Evolutionary conservation across 2,113 vertebrate species (phyloP).

Genomic region (Grammomys dolichurus): DNA sequence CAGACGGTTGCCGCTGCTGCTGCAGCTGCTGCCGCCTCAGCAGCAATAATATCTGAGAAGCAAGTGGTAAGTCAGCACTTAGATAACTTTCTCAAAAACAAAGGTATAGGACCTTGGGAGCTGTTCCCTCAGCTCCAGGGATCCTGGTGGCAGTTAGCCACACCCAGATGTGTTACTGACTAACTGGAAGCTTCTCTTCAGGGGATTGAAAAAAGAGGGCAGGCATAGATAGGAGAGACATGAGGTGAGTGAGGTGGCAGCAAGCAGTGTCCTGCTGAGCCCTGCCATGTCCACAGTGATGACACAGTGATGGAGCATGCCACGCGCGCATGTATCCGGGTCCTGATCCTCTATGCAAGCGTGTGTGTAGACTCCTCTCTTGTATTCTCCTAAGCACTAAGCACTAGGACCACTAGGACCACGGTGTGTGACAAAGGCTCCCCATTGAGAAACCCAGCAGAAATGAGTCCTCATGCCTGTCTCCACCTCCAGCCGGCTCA

Average conservation of each 20-base stretch:
- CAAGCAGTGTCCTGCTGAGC: background rate
- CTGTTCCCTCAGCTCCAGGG: background rate
- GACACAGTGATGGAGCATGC: background rate
- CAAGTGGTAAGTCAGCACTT: constrained; percentile 90
- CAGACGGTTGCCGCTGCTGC: constrained; percentile 82
- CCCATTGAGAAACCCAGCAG: background rate
- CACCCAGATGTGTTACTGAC: background rate
- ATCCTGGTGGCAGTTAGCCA: background rate
- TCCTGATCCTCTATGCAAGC: background rate
- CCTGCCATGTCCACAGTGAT: background rate
- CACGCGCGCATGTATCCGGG: accelerated
- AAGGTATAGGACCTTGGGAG: background rate
- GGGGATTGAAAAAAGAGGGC: background rate
- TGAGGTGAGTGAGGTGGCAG: accelerated
- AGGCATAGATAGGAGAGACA: background rate
- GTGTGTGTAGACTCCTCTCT: background rate
- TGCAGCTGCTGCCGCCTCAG: constrained; percentile 64
- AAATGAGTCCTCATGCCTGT: accelerated
- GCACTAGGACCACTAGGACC: background rate
- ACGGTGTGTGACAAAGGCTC: background rate
- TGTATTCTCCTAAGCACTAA: background rate
- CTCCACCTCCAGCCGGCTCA: background rate
- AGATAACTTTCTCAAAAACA: background rate
- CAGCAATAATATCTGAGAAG: constrained; percentile 90
- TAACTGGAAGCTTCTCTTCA: background rate